Conservation (phyloP, 1,140 invertebrate genomes). For the Polypedilum pembai region DNA sequence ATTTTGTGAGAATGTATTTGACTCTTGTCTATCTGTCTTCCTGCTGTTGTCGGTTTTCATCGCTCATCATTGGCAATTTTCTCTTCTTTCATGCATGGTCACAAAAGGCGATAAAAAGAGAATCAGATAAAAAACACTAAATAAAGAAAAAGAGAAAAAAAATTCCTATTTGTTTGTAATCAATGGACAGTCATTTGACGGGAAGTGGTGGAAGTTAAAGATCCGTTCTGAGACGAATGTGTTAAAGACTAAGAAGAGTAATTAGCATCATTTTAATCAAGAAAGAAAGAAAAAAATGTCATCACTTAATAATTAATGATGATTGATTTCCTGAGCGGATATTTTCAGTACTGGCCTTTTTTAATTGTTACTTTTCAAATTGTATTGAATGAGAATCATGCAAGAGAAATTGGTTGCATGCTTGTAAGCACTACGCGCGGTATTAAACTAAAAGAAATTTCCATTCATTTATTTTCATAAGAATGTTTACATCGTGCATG, state of each 20-base stretch:
- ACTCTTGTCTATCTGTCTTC: neutral
- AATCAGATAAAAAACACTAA: no score
- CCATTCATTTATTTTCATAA: neutral
- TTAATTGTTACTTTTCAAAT: no score
- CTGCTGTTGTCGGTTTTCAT: no score
- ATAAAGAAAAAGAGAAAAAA: no score
- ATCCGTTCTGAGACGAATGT: neutral
- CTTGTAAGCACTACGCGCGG: neutral
- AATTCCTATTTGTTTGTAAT: no score
- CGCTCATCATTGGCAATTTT: no score
- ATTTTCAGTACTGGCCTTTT: neutral
- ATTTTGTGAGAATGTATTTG: neutral
- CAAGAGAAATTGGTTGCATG: slow-evolving; percentile 11
- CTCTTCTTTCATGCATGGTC: no score
- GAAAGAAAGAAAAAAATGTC: neutral
- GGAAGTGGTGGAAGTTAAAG: neutral
- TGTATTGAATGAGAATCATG: no score
- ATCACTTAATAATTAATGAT: slow-evolving; percentile 15
- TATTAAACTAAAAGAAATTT: no score
- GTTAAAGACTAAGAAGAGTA: neutral
- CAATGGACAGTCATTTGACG: neutral
- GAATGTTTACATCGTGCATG: neutral
- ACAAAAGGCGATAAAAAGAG: no score
- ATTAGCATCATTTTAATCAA: slow-evolving; percentile 22
- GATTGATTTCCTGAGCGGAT: slow-evolving; percentile 13